phyloP scores from a whole-genome alignment of 2,888 invertebrate genomes.

The Gerris lacustris region DNA sequence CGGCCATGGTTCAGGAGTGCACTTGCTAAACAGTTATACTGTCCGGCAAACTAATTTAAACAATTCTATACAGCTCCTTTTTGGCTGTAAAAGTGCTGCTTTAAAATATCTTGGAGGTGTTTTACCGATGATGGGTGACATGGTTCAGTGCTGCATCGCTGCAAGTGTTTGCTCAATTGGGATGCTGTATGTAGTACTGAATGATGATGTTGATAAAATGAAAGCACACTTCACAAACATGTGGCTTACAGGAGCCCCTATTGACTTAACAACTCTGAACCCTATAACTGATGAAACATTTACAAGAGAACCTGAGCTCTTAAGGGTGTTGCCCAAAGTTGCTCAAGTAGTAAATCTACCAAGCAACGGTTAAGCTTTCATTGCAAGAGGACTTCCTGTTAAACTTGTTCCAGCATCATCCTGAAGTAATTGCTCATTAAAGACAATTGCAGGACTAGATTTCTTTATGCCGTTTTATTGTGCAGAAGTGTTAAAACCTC shows the following conservation, averaged over 20 bases:
- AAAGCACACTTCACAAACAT: slow-evolving; percentile 46
- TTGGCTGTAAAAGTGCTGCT: slow-evolving; percentile 59
- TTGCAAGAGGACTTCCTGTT: slow-evolving; percentile 63
- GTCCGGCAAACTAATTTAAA: slow-evolving; percentile 40
- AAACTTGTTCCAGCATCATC: slow-evolving; percentile 25
- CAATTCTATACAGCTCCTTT: slow-evolving; percentile 47
- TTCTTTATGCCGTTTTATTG: no score
- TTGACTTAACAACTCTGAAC: slow-evolving; percentile 16
- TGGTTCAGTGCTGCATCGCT: slow-evolving; percentile 51
- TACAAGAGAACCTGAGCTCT: slow-evolving; percentile 33
- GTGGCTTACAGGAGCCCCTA: slow-evolving; percentile 40
- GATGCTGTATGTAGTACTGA: slow-evolving; percentile 69
- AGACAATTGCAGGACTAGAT: no score
- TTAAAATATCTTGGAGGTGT: slow-evolving; percentile 42
- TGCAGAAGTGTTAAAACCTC: no score
- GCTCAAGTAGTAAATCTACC: slow-evolving; percentile 43
- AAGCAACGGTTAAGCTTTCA: slow-evolving; percentile 60
- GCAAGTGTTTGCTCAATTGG: slow-evolving; percentile 60
- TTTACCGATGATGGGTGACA: slow-evolving; percentile 47
- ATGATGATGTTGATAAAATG: slow-evolving; percentile 51
- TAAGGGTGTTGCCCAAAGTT: slow-evolving; percentile 47
- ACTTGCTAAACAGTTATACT: slow-evolving; percentile 45
- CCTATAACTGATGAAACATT: no score
- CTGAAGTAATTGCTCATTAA: no score
- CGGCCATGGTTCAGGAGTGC: slow-evolving; percentile 64